Evolutionary conservation across 2,888 invertebrate species (phyloP).

Genomic region (Zeuzera pyrina): DNA sequence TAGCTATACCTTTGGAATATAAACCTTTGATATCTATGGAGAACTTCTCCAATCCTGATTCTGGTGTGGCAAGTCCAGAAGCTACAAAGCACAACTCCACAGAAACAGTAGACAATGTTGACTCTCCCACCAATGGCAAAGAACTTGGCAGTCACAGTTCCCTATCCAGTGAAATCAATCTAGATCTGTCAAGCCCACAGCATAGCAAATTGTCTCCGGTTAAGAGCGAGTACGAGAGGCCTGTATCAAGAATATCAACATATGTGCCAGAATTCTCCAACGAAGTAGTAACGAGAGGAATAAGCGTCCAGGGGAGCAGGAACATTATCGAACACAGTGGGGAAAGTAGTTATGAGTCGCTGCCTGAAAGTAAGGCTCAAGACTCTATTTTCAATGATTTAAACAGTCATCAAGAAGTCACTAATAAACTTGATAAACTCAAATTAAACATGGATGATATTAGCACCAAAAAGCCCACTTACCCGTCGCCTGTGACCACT

Average conservation of each 20-base stretch:
- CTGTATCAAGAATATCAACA: slow-evolving; percentile 41
- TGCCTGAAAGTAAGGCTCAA: slow-evolving; percentile 33
- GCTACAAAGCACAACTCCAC: slow-evolving; percentile 71
- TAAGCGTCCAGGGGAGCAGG: slow-evolving; percentile 49
- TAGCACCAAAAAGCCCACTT: slow-evolving; percentile 26
- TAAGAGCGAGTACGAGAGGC: slow-evolving; percentile 49
- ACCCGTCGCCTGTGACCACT: slow-evolving; percentile 32
- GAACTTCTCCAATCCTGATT: slow-evolving; percentile 63
- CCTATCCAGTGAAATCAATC: slow-evolving; percentile 70
- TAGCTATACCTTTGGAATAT: slow-evolving; percentile 47
- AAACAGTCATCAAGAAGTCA: slow-evolving; percentile 32
- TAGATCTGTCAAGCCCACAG: slow-evolving; percentile 69
- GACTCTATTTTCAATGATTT: slow-evolving; percentile 29
- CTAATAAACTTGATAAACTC: slow-evolving; percentile 40
- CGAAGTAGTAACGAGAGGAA: slow-evolving; percentile 54
- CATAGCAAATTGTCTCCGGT: slow-evolving; percentile 45
- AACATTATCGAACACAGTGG: slow-evolving; percentile 50
- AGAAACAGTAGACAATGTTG: slow-evolving; percentile 63
- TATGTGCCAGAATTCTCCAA: slow-evolving; percentile 55
- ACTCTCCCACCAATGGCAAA: slow-evolving; percentile 57
- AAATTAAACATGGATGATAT: slow-evolving; percentile 43
- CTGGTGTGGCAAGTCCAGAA: slow-evolving; percentile 72
- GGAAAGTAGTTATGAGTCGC: slow-evolving; percentile 48
- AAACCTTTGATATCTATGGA: slow-evolving; percentile 53
- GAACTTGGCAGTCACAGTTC: slow-evolving; percentile 61